These are phyloP conservation scores for Columbina picui DNA, from an alignment of 2,113 vertebrate species.

Conservation along the genomic window DNA sequence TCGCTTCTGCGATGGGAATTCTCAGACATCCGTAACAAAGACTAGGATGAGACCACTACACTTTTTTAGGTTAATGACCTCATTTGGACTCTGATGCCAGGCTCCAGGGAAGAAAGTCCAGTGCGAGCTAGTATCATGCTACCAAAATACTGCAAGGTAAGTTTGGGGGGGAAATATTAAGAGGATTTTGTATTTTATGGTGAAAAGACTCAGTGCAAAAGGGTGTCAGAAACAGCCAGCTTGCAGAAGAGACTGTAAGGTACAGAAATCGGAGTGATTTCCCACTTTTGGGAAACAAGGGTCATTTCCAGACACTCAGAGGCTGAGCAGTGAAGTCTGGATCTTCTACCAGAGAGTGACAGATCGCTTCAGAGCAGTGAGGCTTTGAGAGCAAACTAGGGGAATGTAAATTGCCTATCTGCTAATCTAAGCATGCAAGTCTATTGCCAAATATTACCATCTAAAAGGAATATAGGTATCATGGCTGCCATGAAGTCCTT, in stretches of 20 bases:
- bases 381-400: background rate
- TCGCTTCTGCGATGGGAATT: background rate
- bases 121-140: conserved; percentile 54
- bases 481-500: background rate
- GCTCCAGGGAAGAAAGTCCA: conserved; percentile 28
- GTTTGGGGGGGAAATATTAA: background rate
- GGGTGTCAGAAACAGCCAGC: background rate
- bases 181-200: background rate
- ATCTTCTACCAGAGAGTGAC: background rate
- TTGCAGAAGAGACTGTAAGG: background rate
- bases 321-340: background rate
- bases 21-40: background rate
- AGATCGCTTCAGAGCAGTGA: background rate
- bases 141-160: conserved; percentile 76
- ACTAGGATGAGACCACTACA: conserved; percentile 20
- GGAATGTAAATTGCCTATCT: background rate
- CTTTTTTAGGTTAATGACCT: background rate
- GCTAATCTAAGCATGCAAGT: background rate
- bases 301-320: background rate
- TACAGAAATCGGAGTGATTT: background rate
- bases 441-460: background rate
- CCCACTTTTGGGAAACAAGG: background rate
- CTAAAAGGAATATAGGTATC: background rate
- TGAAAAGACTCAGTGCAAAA: background rate
- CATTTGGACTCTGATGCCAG: conserved; percentile 37